Evolutionary conservation across 2,113 vertebrate genomes (phyloP).

Genomic region (Centropristis striata): DNA sequence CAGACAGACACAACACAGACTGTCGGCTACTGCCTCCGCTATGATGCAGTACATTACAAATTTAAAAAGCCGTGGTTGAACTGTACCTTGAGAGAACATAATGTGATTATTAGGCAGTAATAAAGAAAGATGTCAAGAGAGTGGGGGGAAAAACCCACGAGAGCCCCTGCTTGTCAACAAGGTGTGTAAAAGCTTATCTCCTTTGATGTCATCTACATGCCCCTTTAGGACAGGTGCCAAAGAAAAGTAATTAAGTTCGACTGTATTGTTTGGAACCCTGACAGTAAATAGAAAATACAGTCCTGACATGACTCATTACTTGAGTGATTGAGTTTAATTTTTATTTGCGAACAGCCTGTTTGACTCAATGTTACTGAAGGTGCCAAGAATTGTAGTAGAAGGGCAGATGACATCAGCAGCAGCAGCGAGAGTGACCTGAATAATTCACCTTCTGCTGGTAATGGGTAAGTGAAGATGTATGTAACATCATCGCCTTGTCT

Average conservation of each 20-base stretch:
- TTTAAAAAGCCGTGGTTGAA: slow-evolving; percentile 60
- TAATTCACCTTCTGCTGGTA: slow-evolving; percentile 49
- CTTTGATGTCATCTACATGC: slow-evolving; percentile 67
- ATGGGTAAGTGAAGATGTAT: slow-evolving; percentile 46
- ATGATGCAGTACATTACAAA: slow-evolving; percentile 52
- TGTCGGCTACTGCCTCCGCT: slow-evolving; percentile 28
- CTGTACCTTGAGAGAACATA: slow-evolving; percentile 64
- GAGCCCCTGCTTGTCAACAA: slow-evolving; percentile 48
- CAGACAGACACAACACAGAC: slow-evolving; percentile 34
- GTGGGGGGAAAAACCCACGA: neutral
- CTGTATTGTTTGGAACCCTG: slow-evolving; percentile 22
- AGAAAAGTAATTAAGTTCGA: slow-evolving; percentile 63
- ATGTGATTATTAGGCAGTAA: slow-evolving; percentile 67
- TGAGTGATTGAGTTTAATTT: slow-evolving; percentile 6
- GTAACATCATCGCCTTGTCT: slow-evolving; percentile 44
- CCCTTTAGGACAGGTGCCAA: slow-evolving; percentile 54
- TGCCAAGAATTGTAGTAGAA: neutral
- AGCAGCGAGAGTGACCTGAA: slow-evolving; percentile 32
- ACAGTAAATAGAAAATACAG: slow-evolving; percentile 7
- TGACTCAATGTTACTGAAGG: slow-evolving; percentile 5
- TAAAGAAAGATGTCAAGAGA: slow-evolving; percentile 59
- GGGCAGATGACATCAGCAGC: slow-evolving; percentile 27
- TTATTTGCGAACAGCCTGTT: slow-evolving; percentile 3
- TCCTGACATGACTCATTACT: neutral
- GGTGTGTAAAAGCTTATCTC: slow-evolving; percentile 69